Conservation (phyloP, 2,797 vertebrate species). For the Cirrhinus mrigala region DNA sequence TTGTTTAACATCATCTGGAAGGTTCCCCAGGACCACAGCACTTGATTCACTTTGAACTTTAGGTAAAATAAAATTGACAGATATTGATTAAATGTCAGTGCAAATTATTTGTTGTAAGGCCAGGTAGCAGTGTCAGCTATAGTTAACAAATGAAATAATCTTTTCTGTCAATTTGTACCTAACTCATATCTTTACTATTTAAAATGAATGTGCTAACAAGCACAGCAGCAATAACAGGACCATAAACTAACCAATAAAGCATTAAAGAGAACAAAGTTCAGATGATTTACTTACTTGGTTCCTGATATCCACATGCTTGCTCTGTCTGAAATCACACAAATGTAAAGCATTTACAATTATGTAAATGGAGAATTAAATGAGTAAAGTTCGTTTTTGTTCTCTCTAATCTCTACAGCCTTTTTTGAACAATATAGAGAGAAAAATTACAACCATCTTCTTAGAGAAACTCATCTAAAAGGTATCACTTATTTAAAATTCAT, state of each 20-base stretch:
- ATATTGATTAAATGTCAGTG: background rate
- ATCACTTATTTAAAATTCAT: too few relatives aligned
- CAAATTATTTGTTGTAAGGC: background rate
- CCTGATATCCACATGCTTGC: slow-evolving; percentile 22
- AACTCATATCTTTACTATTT: background rate
- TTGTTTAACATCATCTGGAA: slow-evolving; percentile 42
- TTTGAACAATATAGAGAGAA: background rate
- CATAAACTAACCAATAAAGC: background rate
- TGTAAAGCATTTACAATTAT: background rate
- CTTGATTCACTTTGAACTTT: background rate
- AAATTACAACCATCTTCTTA: background rate
- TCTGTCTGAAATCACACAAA: background rate
- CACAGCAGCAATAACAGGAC: background rate
- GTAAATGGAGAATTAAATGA: background rate
- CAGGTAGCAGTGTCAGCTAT: background rate
- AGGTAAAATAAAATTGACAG: background rate
- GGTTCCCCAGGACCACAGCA: slow-evolving; percentile 67
- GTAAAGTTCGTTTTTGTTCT: background rate
- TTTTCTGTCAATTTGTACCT: background rate
- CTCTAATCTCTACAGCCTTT: background rate
- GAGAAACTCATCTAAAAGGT: background rate
- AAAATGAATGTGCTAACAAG: background rate
- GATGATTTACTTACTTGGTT: slow-evolving; percentile 6
- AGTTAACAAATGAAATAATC: background rate
- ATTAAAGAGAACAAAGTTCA: background rate